phyloP scores from a whole-genome alignment of 64 coral and sea anemone species.

The Stylophora pistillata region DNA sequence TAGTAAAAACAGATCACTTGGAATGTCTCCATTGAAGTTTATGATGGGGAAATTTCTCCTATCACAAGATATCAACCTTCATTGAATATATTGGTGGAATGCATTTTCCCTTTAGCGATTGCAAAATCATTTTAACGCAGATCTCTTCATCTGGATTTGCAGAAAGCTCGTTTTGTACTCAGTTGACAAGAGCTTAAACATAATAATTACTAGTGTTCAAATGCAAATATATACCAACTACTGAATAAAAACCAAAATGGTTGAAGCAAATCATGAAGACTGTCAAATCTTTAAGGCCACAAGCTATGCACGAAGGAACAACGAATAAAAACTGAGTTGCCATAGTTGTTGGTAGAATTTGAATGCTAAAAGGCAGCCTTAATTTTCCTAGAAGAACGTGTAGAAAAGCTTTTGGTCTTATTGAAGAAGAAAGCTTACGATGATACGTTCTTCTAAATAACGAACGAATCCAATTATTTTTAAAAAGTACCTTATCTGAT shows the following conservation, averaged over 20 bases:
- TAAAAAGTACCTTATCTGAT: not conserved
- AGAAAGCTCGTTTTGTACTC: not conserved
- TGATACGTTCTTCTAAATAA: not conserved
- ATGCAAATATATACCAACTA: constrained; percentile 15
- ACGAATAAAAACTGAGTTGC: not conserved
- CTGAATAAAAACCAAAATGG: not conserved
- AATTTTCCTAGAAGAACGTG: not conserved
- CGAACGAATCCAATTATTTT: not conserved
- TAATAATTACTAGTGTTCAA: constrained; percentile 3
- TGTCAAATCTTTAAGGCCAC: not conserved
- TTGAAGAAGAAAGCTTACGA: not conserved
- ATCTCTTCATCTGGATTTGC: not conserved
- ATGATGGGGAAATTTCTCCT: not conserved
- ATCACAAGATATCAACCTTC: not conserved
- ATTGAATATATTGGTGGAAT: too few relatives aligned
- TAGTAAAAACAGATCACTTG: too few relatives aligned
- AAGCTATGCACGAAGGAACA: not conserved
- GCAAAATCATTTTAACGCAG: not conserved
- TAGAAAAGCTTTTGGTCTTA: not conserved
- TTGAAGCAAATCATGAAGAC: not conserved
- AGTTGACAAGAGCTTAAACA: not conserved
- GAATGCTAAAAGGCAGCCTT: not conserved
- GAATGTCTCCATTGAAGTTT: too few relatives aligned
- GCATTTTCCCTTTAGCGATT: not conserved
- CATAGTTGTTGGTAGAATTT: not conserved